Percentiles rank a stretch among this genome's conserved stretches.
Conservation (phyloP, 2,113 vertebrate genomes). For the Butastur rufipennis region DNA sequence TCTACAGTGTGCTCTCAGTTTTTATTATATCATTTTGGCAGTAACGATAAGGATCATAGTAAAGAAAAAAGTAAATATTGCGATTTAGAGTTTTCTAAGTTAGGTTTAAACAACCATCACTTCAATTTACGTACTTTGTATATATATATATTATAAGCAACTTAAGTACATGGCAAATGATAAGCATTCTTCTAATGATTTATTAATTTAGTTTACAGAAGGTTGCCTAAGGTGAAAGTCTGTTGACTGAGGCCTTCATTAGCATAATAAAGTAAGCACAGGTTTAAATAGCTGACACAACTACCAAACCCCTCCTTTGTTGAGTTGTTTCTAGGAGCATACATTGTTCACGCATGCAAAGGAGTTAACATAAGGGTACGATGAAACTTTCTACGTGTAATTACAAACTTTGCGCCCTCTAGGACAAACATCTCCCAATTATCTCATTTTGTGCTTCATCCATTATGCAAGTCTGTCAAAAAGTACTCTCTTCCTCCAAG, state of each 20-base stretch:
- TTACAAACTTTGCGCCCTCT: constrained; percentile 9
- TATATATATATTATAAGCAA: neutral
- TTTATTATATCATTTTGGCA: neutral
- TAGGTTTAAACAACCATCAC: neutral
- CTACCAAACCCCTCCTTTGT: neutral
- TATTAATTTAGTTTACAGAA: neutral
- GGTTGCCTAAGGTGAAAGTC: neutral
- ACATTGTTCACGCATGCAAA: neutral
- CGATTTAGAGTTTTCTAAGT: neutral
- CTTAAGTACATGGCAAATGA: neutral
- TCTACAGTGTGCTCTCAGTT: neutral
- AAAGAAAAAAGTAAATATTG: neutral
- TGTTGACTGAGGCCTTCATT: neutral
- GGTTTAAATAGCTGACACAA: neutral
- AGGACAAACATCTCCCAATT: constrained; percentile 43
- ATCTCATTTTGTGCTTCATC: constrained; percentile 46
- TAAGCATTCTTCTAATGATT: neutral
- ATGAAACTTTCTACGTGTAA: constrained; percentile 10
- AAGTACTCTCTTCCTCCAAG: constrained; percentile 34
- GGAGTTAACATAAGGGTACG: neutral
- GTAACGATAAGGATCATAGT: neutral
- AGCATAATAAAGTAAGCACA: neutral
- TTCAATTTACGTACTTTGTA: neutral
- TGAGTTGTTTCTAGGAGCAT: neutral
- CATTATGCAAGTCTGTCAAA: constrained; percentile 40